Conservation (phyloP, 2,113 vertebrate species). For the Silurus asotus region DNA sequence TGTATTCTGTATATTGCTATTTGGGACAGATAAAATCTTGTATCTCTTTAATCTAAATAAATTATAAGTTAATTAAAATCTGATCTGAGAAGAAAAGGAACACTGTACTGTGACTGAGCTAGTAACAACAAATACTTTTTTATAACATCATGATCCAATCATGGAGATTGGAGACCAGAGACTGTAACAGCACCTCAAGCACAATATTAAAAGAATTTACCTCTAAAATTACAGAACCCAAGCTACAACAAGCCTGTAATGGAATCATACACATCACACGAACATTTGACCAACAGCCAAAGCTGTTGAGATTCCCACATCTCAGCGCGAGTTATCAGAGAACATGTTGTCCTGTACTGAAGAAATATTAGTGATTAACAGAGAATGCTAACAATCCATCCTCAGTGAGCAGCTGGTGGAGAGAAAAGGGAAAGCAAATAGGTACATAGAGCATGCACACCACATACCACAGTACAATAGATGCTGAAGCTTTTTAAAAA, state of each 20-base stretch:
- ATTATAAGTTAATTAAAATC: neutral
- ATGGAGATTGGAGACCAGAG: neutral
- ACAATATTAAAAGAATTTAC: neutral
- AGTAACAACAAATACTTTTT: neutral
- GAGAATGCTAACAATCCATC: neutral
- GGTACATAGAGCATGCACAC: neutral
- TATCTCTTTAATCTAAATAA: neutral
- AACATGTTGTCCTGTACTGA: neutral
- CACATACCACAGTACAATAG: neutral
- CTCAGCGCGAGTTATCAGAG: neutral
- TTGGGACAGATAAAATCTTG: too few species aligned
- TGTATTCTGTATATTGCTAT: too few species aligned
- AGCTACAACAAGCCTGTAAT: neutral
- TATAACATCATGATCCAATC: conserved; percentile 24
- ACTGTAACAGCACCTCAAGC: neutral
- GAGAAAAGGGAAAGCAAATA: neutral
- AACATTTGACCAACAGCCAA: conserved; percentile 2
- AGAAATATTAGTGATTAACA: neutral
- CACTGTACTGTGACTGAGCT: neutral
- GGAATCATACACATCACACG: neutral
- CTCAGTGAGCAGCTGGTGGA: neutral
- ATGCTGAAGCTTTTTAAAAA: neutral
- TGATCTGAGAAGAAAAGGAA: neutral
- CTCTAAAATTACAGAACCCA: conserved; percentile 1
- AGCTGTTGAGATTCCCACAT: neutral